Percentiles rank a stretch among this genome's conserved stretches.
Evolutionary conservation across 1,140 invertebrate genomes (phyloP).

Genomic region (Drosophila albomicans): DNA sequence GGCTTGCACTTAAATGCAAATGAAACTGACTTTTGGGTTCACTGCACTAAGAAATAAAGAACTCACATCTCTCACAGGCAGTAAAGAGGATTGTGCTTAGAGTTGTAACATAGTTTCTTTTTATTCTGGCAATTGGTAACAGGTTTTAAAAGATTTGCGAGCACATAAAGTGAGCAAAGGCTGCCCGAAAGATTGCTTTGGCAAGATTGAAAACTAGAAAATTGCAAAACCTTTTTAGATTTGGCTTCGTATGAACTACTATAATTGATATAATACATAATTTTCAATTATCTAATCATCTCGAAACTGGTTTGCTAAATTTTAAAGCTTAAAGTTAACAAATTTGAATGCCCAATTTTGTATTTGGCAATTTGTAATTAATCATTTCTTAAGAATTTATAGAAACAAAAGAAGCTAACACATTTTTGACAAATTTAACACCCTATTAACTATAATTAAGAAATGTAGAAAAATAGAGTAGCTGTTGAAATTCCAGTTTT

Average conservation of each 20-base stretch:
- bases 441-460: not conserved
- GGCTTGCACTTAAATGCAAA: conserved; percentile 42
- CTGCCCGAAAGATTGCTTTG: not conserved
- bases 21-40: conserved; percentile 25
- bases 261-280: too few relatives aligned
- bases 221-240: too few relatives aligned
- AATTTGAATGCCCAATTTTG: too few relatives aligned
- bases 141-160: not conserved
- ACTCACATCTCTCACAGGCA: not conserved
- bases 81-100: not conserved
- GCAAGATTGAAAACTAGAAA: not conserved
- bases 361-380: not conserved
- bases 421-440: not conserved
- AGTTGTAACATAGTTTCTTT: not conserved
- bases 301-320: too few relatives aligned
- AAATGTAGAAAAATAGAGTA: not conserved
- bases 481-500: not conserved
- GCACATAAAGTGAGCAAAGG: not conserved
- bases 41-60: conserved; percentile 13
- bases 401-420: not conserved
- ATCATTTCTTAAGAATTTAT: not conserved
- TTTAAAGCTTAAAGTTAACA: too few relatives aligned
- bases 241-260: not conserved
- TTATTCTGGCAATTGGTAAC: not conserved
- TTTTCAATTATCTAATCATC: too few relatives aligned